Percentiles rank a stretch among this genome's conserved stretches.
phyloP scores from a whole-genome alignment of 1,140 invertebrate genomes.

The Cheumatopsyche charites region DNA sequence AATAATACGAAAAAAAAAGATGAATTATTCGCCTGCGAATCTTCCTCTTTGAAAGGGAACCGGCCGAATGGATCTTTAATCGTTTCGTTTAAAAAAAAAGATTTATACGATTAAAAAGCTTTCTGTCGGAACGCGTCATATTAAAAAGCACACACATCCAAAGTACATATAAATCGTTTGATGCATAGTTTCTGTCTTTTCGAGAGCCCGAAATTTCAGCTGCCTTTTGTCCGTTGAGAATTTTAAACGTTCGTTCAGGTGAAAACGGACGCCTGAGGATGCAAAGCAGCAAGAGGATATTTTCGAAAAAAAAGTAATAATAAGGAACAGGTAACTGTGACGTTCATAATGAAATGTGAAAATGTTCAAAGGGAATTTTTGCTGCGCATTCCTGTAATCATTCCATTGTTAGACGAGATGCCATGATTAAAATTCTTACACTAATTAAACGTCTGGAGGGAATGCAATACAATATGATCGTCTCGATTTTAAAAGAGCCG shows the following conservation, averaged over 20 bases:
- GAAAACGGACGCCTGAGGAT: not conserved
- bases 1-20: no score
- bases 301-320: constrained; percentile 16
- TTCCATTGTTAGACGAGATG: constrained; percentile 6
- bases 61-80: no score
- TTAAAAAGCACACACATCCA: no score
- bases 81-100: no score
- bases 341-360: constrained; percentile 24
- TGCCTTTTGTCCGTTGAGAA: not conserved
- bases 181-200: not conserved
- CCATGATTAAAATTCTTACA: constrained; percentile 13
- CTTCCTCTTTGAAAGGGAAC: no score
- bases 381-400: constrained; percentile 13
- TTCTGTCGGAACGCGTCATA: not conserved
- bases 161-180: not conserved
- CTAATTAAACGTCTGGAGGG: not conserved
- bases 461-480: not conserved
- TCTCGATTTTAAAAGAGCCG: not conserved
- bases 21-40: no score
- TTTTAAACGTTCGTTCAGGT: constrained; percentile 17
- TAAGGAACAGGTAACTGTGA: constrained; percentile 6
- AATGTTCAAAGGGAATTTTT: constrained; percentile 16
- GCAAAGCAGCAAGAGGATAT: no score
- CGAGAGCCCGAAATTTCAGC: not conserved
- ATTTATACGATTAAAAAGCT: no score